Evolutionary conservation across 2,888 invertebrate species (phyloP), one percentile per base, ranked within the genome.

Genomic region (Pristionchus exspectatus): DNA sequence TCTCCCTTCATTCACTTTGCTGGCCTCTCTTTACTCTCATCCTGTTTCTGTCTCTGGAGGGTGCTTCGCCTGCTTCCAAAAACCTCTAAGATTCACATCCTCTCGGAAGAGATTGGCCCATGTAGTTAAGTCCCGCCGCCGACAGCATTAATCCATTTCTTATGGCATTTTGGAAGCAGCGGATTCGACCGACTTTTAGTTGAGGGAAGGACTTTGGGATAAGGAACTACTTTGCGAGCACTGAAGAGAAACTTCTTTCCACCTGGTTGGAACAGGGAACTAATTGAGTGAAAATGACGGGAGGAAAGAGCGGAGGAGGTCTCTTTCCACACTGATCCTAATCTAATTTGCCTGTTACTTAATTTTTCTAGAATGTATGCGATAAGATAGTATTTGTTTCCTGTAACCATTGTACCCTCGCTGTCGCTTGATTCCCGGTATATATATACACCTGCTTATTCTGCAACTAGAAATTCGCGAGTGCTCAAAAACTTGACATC

Each of bases 221-320:
- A 9, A 74, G 74, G 74, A 74, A 74, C 74, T 74, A 38, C 74
- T 38, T 74, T 74, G 9, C 10, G 30, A 24, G 24, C 5, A 38
- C 38, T 24, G 50, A 21, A 44, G 3, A 21, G 24, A 50, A 81
- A 50, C n/a, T 50, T 50, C 81, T 81, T 81, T 81, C 81, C 81
- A 81, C 81, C 81, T 54, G 81, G 81, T 0, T 81, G 81, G 50
- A 81, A 81, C 81, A 81, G 50, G 74, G 81, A 81, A 81, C 81
- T 50, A 81, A 81, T 81, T 81, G 81, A n/a, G 81, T 44, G 33
- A 50, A 54, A 81, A 81, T 81, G 81, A 81, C 81, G 81, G 50
- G 50, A n/a, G 44, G 14, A 54, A 54, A 54, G 59, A 59, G 24
- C 59, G 24, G 30, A 30, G 72, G 18, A 66, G 18, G 74, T 74